Evolutionary conservation across 1,140 invertebrate species (phyloP).

Genomic region (Bombus pyrosoma): DNA sequence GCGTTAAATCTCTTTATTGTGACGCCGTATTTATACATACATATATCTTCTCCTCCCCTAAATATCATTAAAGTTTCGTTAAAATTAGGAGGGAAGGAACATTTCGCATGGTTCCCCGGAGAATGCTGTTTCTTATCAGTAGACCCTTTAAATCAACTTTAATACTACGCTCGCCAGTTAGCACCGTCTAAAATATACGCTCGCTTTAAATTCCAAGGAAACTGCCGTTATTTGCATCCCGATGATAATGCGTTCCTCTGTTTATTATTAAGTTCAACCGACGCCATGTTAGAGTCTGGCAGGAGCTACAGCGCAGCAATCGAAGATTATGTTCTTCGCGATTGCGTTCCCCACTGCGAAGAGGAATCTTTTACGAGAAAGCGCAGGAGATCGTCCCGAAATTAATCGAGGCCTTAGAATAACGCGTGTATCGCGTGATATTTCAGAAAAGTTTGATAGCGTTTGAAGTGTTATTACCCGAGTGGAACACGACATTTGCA

Average conservation of each 20-base stretch:
- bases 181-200: slow-evolving; percentile 45
- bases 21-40: not conserved
- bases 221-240: slow-evolving; percentile 48
- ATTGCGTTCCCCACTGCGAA: not conserved
- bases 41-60: slow-evolving; percentile 17
- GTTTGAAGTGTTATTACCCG: too few species aligned
- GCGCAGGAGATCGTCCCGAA: not conserved
- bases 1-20: not conserved
- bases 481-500: not conserved
- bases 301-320: not conserved
- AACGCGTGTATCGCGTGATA: not conserved
- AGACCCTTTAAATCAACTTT: slow-evolving; percentile 66
- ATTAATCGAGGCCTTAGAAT: not conserved
- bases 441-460: not conserved
- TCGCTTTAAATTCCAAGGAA: slow-evolving; percentile 43
- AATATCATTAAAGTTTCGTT: slow-evolving; percentile 70
- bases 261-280: slow-evolving; percentile 36
- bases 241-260: slow-evolving; percentile 38
- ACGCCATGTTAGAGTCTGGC: not conserved
- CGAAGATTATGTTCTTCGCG: not conserved
- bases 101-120: slow-evolving; percentile 51
- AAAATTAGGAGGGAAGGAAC: slow-evolving; percentile 57
- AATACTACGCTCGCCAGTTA: slow-evolving; percentile 53
- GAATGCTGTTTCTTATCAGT: slow-evolving; percentile 64
- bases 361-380: not conserved